Evolutionary conservation across 2,113 vertebrate genomes (phyloP).

Genomic region (Nesoenas mayeri): DNA sequence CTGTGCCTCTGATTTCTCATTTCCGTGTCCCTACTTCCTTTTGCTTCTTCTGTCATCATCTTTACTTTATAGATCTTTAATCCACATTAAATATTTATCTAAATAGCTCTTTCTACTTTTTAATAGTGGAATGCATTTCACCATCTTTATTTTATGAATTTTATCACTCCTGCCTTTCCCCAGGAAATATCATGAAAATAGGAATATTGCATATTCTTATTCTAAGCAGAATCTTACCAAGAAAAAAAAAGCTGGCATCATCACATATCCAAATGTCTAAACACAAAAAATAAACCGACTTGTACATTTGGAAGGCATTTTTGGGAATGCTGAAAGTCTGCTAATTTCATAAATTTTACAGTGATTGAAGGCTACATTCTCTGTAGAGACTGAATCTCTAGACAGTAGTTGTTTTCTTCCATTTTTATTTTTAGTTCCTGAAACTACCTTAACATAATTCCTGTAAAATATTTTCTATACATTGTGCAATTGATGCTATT

Average conservation of each 20-base stretch:
- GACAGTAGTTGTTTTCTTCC: not conserved
- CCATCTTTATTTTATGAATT: not conserved
- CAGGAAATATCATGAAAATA: not conserved
- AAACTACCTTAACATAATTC: not conserved
- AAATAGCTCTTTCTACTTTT: not conserved
- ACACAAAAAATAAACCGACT: not conserved
- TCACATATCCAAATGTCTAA: not conserved
- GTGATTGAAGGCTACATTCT: not conserved
- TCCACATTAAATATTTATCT: slow-evolving; percentile 21
- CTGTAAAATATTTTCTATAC: not conserved
- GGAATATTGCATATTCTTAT: not conserved
- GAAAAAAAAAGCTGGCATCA: not conserved
- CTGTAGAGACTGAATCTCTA: not conserved
- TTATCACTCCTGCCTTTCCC: not conserved
- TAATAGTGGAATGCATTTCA: not conserved
- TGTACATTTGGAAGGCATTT: not conserved
- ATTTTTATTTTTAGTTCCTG: not conserved
- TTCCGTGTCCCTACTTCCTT: not conserved
- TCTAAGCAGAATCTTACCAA: not conserved
- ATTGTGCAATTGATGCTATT: not conserved
- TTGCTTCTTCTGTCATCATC: not conserved
- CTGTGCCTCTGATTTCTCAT: not conserved
- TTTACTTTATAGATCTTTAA: not conserved
- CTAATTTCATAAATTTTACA: not conserved
- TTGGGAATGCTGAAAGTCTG: not conserved